Base-by-base conservation (phyloP, 1,140 invertebrate species). In the Antheraea mylitta region DNA sequence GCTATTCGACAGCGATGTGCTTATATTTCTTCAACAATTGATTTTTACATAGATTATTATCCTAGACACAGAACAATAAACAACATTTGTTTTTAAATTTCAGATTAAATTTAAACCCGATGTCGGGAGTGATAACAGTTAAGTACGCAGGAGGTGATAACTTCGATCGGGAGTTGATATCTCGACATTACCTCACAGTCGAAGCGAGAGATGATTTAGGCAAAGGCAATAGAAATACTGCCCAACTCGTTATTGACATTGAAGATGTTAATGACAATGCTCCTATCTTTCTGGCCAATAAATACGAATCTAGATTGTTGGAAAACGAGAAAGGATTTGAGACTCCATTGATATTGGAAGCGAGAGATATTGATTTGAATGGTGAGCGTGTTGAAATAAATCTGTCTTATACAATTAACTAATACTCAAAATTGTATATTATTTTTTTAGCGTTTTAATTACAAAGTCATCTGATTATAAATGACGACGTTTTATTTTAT, bases 121-220 rank as follows among this genome's bases (percentile, higher is more conserved):
- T 96, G 60, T 96, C 96, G 37, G 98, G 98, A 0, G 93, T 96
- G 7, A 96, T 99, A 68, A 96, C 95, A 1, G 96, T 98, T 0
- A 96, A 96, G 81, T 92, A 94, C 71, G 93, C 95, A 0, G 96
- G 96, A 0, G 94, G 94, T 11, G 90, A 95, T 3, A 95, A 94
- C 68, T 98, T 99, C 79, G 98, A 99, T 89, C 93, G 98, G 37
- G 98, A 99, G 90, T 93, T 96, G 36, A 94, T 97, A 10, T 95
- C 96, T 0, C 94, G 96, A 8, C 98, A 98, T 92, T 98, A 96
- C 91, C 92, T 99, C 6, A 99, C 97, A 0, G 96, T 98, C 0
- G 98, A 99, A 87, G 98, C 98, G 0, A 93, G 97, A 75, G 98
- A 99, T 86, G 96, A 97, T 89, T 90, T 96, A 60, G 97, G 98